Percentiles rank a stretch among this genome's conserved stretches.
Conservation (phyloP, 1,140 invertebrate genomes). For the Plectus sambesii region DNA sequence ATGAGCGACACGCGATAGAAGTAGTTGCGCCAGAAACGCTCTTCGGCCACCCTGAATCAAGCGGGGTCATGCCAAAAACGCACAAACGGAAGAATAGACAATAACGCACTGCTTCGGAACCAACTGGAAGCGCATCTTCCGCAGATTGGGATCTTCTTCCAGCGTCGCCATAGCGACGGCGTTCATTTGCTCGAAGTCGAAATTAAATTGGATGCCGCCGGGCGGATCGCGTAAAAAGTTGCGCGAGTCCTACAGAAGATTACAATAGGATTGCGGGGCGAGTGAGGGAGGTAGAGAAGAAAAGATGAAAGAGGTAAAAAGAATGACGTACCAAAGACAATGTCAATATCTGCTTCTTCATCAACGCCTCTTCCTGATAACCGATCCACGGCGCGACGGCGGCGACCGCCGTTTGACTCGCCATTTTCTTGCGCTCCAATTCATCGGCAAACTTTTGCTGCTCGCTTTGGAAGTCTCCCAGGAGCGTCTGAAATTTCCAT, state of each 20-base stretch:
- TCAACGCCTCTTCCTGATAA: constrained; percentile 27
- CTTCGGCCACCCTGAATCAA: constrained; percentile 74
- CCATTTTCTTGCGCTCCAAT: constrained; percentile 18
- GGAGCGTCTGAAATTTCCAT: constrained; percentile 15
- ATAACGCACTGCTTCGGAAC: constrained; percentile 74
- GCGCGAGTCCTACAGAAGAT: constrained; percentile 63
- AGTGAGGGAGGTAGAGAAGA: too few species aligned
- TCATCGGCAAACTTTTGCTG: constrained; percentile 28
- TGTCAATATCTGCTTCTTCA: constrained; percentile 31
- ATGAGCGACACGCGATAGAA: constrained; percentile 96
- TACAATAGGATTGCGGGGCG: too few species aligned
- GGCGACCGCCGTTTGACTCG: constrained; percentile 8
- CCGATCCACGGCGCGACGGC: constrained; percentile 31
- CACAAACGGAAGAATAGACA: not conserved
- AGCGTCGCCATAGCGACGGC: constrained; percentile 84
- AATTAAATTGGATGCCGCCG: constrained; percentile 73
- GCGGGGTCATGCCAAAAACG: constrained; percentile 19
- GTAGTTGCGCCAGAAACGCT: constrained; percentile 98
- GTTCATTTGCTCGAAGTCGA: constrained; percentile 75
- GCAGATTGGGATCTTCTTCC: constrained; percentile 81
- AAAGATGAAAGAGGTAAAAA: too few species aligned
- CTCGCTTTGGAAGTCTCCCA: constrained; percentile 21
- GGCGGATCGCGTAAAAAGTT: constrained; percentile 94
- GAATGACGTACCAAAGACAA: too few species aligned
- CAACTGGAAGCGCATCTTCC: constrained; percentile 94